Evolutionary conservation across 1,140 invertebrate genomes (phyloP), one percentile per base, ranked within the genome.

Genomic region (Mya arenaria): DNA sequence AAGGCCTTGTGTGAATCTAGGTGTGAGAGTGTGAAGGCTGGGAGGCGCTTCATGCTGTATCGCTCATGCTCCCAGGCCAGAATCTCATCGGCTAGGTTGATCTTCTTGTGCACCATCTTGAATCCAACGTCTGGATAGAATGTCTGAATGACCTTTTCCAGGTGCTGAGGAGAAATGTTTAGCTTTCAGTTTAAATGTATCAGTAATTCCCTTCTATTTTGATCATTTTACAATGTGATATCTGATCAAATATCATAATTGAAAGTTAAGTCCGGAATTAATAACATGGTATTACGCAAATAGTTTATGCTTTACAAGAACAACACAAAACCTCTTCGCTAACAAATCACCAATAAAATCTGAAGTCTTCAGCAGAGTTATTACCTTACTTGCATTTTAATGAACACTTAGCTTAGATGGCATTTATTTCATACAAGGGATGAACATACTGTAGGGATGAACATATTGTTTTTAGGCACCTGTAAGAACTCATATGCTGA

Each of bases 61-160:
- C 98, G 94, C 92, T 99, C 98, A 90, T 99, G 99, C 91, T 99
- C 98, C 98, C 98, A 99, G 0, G 97, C 96, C 37, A 99, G 92
- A 72, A 95, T 94, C 74, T 98, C 97, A 68, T 99, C 97, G 0
- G 97, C 97, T n/a, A 99, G 93, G 94, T 99, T 99, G 84, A 99
- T 99, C 94, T 99, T 99, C 92, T 99, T 99, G 89, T 99, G 98
- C 17, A 98, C 94, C 65, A 97, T 95, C 86, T 97, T 95, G 32
- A 98, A 94, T 4, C 94, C 94, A 0, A 96, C 88, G 25, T 94
- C 83, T 32, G 88, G 86, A 66, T 82, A 86, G 60, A 86, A 88
- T 34, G 86, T 79, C 23, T 83, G 83, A 0, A 78, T 85, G 8
- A 91, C 85, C 56, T 89, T 82, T 62, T 90, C 86, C 32, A 91